A percentile compares a stretch with the other conserved stretches of the same genome.
Conservation (phyloP, 2,113 vertebrate species). For the Istiophorus platypterus region DNA sequence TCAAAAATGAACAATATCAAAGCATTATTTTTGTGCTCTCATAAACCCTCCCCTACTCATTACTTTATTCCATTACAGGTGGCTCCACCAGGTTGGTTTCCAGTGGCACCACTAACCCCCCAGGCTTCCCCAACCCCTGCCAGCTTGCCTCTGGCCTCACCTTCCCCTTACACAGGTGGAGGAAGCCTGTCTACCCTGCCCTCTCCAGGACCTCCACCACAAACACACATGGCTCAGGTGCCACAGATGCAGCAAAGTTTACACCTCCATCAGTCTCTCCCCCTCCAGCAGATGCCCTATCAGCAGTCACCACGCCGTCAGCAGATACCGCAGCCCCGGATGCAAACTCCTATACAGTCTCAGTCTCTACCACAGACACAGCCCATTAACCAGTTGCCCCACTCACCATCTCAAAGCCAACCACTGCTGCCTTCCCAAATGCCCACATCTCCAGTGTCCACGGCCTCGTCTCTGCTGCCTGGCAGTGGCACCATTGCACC, state of each 20-base stretch:
- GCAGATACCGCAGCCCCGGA: conserved; percentile 80
- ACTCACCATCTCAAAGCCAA: conserved; percentile 72
- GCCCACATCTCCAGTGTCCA: conserved; percentile 62
- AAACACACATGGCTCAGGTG: conserved; percentile 80
- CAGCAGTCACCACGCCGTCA: conserved; percentile 72
- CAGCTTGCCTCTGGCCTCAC: conserved; percentile 61
- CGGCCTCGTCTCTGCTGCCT: conserved; percentile 46
- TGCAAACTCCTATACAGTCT: conserved; percentile 78
- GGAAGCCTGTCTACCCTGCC: conserved; percentile 65
- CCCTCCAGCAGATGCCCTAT: conserved; percentile 82
- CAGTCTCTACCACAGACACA: conserved; percentile 73
- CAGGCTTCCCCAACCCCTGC: conserved; percentile 64
- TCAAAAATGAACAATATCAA: neutral
- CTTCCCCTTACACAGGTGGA: conserved; percentile 75
- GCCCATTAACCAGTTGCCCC: conserved; percentile 63
- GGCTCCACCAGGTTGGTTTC: conserved; percentile 80
- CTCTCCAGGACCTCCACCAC: conserved; percentile 65
- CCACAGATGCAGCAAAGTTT: conserved; percentile 75
- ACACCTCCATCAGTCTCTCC: conserved; percentile 76
- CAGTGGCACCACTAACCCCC: conserved; percentile 69
- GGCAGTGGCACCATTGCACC: conserved; percentile 42
- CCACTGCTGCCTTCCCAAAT: conserved; percentile 76
- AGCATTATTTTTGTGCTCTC: neutral
- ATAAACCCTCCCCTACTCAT: conserved; percentile 1
- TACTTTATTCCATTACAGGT: conserved; percentile 66